These are phyloP conservation scores for Climacteris rufus DNA, from an alignment of 2,113 vertebrate genomes.

Conservation along the genomic window DNA sequence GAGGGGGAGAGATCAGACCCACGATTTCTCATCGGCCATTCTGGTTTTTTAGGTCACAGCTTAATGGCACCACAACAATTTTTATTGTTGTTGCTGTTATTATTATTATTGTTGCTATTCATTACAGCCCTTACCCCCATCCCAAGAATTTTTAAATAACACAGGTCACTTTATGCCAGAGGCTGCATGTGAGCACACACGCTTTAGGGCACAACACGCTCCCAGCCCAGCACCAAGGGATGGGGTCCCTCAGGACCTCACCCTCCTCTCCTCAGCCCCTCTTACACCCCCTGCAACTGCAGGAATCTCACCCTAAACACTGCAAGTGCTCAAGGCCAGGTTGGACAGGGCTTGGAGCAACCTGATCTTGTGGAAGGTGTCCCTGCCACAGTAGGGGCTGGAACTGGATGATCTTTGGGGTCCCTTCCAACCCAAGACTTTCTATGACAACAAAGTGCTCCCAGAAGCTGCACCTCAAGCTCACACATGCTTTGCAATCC, in stretches of 20 bases:
- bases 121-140: neutral
- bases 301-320: neutral
- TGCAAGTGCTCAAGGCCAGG: neutral
- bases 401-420: neutral
- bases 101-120: neutral
- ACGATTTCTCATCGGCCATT: neutral
- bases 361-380: neutral
- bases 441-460: neutral
- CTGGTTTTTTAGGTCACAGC: constrained; percentile 29
- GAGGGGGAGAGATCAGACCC: neutral
- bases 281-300: neutral
- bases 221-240: neutral
- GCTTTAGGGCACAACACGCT: accelerated
- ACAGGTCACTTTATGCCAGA: neutral
- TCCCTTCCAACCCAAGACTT: neutral
- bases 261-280: neutral
- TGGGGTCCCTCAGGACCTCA: neutral
- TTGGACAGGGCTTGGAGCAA: neutral
- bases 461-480: neutral
- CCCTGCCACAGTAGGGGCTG: neutral
- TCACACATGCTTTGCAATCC: neutral
- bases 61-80: neutral
- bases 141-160: neutral
- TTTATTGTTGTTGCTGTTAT: neutral
- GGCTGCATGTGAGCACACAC: neutral